Evolutionary conservation across 2,888 invertebrate species (phyloP).

Genomic region (Drosophila antonietae): DNA sequence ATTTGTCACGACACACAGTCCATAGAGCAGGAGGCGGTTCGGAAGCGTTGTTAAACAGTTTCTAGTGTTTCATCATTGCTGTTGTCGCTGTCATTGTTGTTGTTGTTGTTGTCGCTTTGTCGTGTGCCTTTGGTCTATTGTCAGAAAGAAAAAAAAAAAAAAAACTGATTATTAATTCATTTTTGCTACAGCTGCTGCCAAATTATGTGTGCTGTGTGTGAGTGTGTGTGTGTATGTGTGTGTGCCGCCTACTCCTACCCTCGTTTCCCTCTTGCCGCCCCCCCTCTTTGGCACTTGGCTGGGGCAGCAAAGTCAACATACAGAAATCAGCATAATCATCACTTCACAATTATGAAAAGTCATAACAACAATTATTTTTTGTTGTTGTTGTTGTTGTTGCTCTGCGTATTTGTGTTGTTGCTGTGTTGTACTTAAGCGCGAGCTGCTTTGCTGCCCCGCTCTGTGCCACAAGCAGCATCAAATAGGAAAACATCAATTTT

Average conservation of each 20-base stretch:
- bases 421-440: slow-evolving; percentile 65
- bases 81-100: slow-evolving; percentile 15
- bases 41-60: slow-evolving; percentile 13
- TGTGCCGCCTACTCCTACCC: slow-evolving; percentile 5
- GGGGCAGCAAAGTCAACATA: slow-evolving; percentile 51
- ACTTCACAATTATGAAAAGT: slow-evolving; percentile 77
- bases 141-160: slow-evolving; percentile 32
- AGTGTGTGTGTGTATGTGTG: slow-evolving; percentile 7
- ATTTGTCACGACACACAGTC: neutral
- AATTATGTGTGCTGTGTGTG: slow-evolving; percentile 43
- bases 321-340: slow-evolving; percentile 74
- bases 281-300: slow-evolving; percentile 22
- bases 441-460: slow-evolving; percentile 43
- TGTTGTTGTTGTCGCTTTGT: slow-evolving; percentile 44
- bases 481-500: slow-evolving; percentile 67
- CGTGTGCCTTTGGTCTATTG: slow-evolving; percentile 72
- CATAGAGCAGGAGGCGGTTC: neutral
- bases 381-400: slow-evolving; percentile 22
- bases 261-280: neutral
- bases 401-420: slow-evolving; percentile 19
- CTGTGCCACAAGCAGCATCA: slow-evolving; percentile 50
- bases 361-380: slow-evolving; percentile 50
- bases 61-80: slow-evolving; percentile 14
- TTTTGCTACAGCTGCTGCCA: slow-evolving; percentile 61
- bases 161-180: slow-evolving; percentile 69